These are phyloP conservation scores for Iguana delicatissima DNA, from an alignment of 2,797 vertebrate genomes.

Conservation along the genomic window DNA sequence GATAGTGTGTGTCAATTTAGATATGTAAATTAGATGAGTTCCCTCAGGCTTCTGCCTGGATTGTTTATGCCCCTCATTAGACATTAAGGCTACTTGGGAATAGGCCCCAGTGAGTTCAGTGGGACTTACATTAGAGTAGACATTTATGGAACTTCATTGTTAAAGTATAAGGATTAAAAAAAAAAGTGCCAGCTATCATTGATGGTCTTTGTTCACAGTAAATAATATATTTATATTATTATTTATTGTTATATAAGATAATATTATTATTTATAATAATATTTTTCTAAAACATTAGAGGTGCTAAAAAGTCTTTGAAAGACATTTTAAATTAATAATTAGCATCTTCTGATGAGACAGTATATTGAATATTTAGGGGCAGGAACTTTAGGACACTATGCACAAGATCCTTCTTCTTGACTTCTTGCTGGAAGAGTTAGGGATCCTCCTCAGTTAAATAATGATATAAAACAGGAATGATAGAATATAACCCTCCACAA, in stretches of 20 bases:
- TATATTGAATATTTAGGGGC: background rate
- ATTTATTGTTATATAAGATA: background rate
- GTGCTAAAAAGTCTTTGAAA: background rate
- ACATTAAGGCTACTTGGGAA: background rate
- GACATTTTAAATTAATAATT: background rate
- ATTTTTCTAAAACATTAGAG: background rate
- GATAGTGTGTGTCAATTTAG: slow-evolving; percentile 24
- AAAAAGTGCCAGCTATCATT: too few species aligned
- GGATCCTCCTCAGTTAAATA: background rate
- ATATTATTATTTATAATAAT: background rate
- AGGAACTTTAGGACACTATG: background rate
- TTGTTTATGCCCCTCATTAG: slow-evolving; percentile 20
- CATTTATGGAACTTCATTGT: too few species aligned
- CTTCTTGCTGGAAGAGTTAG: background rate
- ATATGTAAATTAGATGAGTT: slow-evolving; percentile 17
- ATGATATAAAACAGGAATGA: background rate
- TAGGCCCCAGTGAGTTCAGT: background rate
- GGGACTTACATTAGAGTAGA: too few species aligned
- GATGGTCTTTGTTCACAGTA: too few species aligned
- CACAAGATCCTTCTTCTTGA: background rate
- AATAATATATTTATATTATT: background rate
- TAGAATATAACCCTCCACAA: too few species aligned
- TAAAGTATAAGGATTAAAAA: too few species aligned
- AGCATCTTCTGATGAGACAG: background rate
- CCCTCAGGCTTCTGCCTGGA: background rate